phyloP scores from a whole-genome alignment of 2,888 invertebrate genomes.

The Amblyjoppa proteus region DNA sequence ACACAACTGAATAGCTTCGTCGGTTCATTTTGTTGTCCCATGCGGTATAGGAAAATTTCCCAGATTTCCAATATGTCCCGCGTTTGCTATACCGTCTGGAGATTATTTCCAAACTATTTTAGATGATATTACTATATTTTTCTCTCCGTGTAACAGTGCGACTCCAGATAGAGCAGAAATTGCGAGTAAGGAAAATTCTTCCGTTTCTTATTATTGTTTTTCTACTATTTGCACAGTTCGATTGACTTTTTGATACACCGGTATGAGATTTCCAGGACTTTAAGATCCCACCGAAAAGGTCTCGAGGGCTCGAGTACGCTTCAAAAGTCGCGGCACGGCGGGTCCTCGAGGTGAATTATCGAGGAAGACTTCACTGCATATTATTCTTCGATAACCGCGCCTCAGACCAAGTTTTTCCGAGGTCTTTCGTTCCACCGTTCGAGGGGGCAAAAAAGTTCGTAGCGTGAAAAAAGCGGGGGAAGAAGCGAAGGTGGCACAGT shows the following conservation, averaged over 20 bases:
- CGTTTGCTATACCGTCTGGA: too few species aligned
- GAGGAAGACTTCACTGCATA: conserved; percentile 47
- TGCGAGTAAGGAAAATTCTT: neutral
- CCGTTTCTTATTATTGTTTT: conserved; percentile 41
- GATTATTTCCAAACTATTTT: too few species aligned
- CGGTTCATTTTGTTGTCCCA: too few species aligned
- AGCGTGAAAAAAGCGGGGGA: conserved; percentile 8
- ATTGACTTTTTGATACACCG: conserved; percentile 16
- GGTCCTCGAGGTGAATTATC: conserved; percentile 27
- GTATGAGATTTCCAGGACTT: neutral
- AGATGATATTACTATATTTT: too few species aligned
- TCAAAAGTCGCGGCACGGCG: conserved; percentile 5
- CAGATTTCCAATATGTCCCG: too few species aligned
- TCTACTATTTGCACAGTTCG: conserved; percentile 31
- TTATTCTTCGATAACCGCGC: conserved; percentile 62
- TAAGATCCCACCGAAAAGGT: neutral
- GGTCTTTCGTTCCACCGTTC: conserved; percentile 12
- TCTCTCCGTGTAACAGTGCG: too few species aligned
- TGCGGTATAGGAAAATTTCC: too few species aligned
- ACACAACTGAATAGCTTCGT: too few species aligned
- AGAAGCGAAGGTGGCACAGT: conserved; percentile 20
- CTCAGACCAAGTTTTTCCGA: conserved; percentile 16
- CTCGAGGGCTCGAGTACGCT: neutral
- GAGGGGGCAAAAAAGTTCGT: conserved; percentile 14
- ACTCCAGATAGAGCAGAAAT: neutral